Evolutionary conservation across 2,113 vertebrate genomes (phyloP), one percentile per base, ranked within the genome.

Genomic region (Notarius lentiginosus): DNA sequence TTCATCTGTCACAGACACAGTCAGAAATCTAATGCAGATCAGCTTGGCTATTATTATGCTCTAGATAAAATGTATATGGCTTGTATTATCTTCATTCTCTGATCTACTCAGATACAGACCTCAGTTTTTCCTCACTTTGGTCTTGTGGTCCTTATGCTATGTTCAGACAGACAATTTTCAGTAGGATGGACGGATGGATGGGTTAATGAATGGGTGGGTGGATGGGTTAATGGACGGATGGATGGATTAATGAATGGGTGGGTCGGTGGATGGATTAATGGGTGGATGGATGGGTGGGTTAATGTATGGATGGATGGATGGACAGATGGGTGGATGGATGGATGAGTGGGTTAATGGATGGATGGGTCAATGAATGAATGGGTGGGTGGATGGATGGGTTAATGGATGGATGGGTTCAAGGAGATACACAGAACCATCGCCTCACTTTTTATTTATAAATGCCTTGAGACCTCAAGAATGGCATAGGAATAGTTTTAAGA

Each of bases 1-100:
- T 93, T 99, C 97, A 93, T 99, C 98, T 99, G 93, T 84, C 91
- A 93, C 88, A 93, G 86, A 91, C 63, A 75, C 68, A 53, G 68
- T 53, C 30, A 63, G 9, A 61, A 61, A 30, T 18, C n/a, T 0
- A 79, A 79, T 2, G 3, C 6, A 30, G 15, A 79, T 34, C 76
- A 53, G 75, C 11, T 1, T 53, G 18, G 20, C 65, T n/a, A 34
- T 24, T 76, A 24, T 24, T n/a, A 76, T 3, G 5, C 27, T 1
- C 1, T 8, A 79, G 0, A 11, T 10, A 9, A 30, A 18, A 10
- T 10, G 14, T 0, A 53, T 53, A 14, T 11, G 20, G 41, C 9
- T 75, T 3, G 4, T 47, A 47, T 7, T 7, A 22, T 4, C 18
- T 0, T 49, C 34, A 3, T 30, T 79, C n/a, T 58, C 51, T 17